Conservation (phyloP, 2,797 vertebrate genomes). For the Leptodactylus fallax region DNA sequence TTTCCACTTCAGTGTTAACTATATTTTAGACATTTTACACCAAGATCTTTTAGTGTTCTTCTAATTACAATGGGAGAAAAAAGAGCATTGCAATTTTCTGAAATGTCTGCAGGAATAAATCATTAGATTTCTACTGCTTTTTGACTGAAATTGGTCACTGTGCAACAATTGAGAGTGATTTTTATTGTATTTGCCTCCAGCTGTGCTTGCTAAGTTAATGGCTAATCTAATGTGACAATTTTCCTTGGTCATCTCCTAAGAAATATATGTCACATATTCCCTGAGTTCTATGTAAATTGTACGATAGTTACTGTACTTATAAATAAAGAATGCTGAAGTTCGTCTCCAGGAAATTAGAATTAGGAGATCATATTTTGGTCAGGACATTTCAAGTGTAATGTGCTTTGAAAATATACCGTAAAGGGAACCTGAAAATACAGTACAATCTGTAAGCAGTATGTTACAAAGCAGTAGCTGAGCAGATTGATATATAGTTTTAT, state of each 20-base stretch:
- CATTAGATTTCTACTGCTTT: constrained; percentile 2
- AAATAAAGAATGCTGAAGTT: neutral
- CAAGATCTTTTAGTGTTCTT: constrained; percentile 13
- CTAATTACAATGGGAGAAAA: constrained; percentile 16
- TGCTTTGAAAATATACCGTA: no score
- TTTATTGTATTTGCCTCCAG: constrained; percentile 17
- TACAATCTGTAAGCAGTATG: no score
- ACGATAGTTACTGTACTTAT: neutral
- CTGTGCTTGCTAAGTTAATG: neutral
- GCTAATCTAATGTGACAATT: constrained; percentile 2
- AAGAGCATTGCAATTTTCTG: constrained; percentile 15
- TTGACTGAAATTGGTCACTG: constrained; percentile 5
- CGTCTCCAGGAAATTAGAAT: neutral
- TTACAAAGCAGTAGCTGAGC: no score
- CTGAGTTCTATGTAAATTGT: neutral
- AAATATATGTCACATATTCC: neutral
- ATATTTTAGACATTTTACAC: neutral
- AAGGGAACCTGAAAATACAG: no score
- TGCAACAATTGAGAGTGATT: constrained; percentile 32
- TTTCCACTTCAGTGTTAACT: constrained; percentile 15
- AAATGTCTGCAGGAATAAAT: constrained; percentile 29
- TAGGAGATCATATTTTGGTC: neutral
- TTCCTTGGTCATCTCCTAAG: constrained; percentile 14
- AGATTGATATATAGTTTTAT: no score
- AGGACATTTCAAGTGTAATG: neutral